Evolutionary conservation across 2,888 invertebrate genomes (phyloP).

Genomic region (Chirona hameri): DNA sequence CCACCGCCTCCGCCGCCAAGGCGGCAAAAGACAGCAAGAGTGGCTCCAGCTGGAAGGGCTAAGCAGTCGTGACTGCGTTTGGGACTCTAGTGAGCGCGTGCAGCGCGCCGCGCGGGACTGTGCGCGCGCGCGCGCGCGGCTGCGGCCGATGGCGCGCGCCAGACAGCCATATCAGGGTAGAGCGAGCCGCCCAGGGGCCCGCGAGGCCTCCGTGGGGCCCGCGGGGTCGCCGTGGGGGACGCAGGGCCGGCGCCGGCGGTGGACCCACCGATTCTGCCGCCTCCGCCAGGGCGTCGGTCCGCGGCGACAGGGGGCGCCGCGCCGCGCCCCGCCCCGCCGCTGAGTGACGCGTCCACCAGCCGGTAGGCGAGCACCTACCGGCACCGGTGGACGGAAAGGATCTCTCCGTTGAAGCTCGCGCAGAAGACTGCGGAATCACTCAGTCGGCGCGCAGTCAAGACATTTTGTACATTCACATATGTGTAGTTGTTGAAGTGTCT

Average conservation of each 20-base stretch:
- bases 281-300: too few species aligned
- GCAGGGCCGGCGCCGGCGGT: neutral
- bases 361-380: neutral
- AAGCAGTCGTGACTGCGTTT: neutral
- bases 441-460: neutral
- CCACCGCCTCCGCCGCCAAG: slow-evolving; percentile 1
- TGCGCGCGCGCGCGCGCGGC: neutral
- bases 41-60: slow-evolving; percentile 23
- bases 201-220: neutral
- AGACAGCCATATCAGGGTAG: slow-evolving; percentile 2
- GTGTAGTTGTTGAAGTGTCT: neutral
- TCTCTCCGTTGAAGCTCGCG: neutral
- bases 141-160: neutral
- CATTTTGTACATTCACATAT: slow-evolving; percentile 1
- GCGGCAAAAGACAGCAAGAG: neutral
- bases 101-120: too few species aligned
- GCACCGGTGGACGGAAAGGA: neutral
- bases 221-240: neutral
- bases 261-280: neutral
- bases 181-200: neutral
- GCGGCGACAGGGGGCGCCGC: too few species aligned
- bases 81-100: too few species aligned
- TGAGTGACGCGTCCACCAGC: neutral
- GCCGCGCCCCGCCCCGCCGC: neutral
- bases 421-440: neutral